Conservation (phyloP, 2,797 vertebrate genomes). For the Crocodylus rhombifer region DNA sequence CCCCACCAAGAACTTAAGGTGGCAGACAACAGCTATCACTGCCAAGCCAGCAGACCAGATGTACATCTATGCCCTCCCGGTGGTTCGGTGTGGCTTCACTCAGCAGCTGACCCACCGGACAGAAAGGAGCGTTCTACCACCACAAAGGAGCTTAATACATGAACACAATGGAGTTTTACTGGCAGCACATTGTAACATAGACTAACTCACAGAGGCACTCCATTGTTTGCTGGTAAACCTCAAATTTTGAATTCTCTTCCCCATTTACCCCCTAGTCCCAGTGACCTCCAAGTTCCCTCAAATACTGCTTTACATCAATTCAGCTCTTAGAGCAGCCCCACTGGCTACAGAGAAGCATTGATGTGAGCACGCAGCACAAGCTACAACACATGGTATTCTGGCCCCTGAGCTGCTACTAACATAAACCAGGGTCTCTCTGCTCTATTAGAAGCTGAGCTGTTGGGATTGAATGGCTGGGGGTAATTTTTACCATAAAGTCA, state of each 20-base stretch:
- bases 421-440: background rate
- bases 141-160: too few relatives aligned
- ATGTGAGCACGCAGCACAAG: background rate
- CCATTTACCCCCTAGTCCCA: background rate
- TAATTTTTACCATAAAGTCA: background rate
- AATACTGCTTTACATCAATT: background rate
- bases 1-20: too few relatives aligned
- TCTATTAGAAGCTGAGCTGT: background rate
- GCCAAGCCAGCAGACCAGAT: too few relatives aligned
- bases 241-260: background rate
- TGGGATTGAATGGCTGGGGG: background rate
- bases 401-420: background rate
- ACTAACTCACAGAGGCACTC: background rate
- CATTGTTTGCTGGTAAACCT: background rate
- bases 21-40: too few relatives aligned
- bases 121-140: too few relatives aligned
- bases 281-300: background rate
- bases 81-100: too few relatives aligned
- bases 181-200: background rate
- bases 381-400: background rate
- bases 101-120: too few relatives aligned
- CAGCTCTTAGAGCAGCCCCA: rapidly evolving
- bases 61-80: too few relatives aligned
- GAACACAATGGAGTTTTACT: too few relatives aligned
- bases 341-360: background rate